Base-by-base conservation (phyloP, 2,888 invertebrate species). In the Cynaeus angustus region DNA sequence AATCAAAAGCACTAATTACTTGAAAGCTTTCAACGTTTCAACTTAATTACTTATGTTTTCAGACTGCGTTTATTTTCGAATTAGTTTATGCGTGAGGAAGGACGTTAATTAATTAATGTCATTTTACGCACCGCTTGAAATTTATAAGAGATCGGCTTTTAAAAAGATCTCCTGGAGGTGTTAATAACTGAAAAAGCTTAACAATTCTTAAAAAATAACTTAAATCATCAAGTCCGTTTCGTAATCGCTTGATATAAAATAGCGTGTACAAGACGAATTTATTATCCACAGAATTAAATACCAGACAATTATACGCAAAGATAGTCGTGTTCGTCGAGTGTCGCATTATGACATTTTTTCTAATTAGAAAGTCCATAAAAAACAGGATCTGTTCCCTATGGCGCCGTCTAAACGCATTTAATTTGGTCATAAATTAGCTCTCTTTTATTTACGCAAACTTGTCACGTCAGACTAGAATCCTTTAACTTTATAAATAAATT, bases 371-470 rank as follows among this genome's bases (percentile, higher is more conserved):
- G 9, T n/a, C 2, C 37, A 37, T 37, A 37, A 7, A 30, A 37
- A 37, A n/a, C 37, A 37, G n/a, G 7, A 37, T 21, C 37, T 37
- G 37, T 5, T 37, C 3, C n/a, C 37, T 2, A n/a, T 16, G 46
- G 46, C 46, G 46, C 46, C 16, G 16, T 8, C 46, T 46, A 5
- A 46, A 43, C 9, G 9, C 9, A 8, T 8, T 37, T 37, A 37
- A 37, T 37, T 37, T n/a, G 9, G 37, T 37, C 37, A 37, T 37
- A 37, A 37, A 37, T 37, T 2, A 12, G 13, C 10, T 43, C 43
- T 7, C 12, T 3, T 43, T 10, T 7, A 46, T 46, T 46, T 46
- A 46, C 46, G 9, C 46, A 46, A 46, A 46, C 46, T 14, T 46
- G 46, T 46, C 46, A 46, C 46, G 46, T 16, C 46, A 46, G 7